These are phyloP conservation scores for Hormiphora californensis DNA, from an alignment of 37 sponge, comb jelly and placozoan genomes.

Conservation along the genomic window DNA sequence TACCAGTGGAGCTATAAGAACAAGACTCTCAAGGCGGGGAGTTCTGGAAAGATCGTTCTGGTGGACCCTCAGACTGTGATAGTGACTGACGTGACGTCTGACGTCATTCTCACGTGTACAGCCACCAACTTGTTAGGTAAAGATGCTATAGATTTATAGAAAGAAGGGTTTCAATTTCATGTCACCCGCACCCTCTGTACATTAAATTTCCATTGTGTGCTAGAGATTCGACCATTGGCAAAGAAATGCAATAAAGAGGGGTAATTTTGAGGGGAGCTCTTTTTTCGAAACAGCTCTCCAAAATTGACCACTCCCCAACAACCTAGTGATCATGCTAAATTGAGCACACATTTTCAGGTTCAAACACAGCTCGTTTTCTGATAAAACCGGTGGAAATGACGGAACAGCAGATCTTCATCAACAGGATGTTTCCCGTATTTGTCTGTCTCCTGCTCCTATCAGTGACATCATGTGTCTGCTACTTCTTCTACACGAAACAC, in stretches of 20 bases:
- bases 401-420: too few species aligned
- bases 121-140: constrained; percentile 9
- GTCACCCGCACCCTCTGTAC: not conserved
- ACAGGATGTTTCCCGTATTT: not conserved
- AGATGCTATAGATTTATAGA: not conserved
- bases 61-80: not conserved
- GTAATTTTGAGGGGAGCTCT: too few species aligned
- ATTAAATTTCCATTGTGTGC: too few species aligned
- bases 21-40: not conserved
- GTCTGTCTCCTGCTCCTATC: not conserved
- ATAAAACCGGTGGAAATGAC: constrained; percentile 8
- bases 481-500: constrained; percentile 38
- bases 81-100: constrained; percentile 12
- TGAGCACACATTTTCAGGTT: too few species aligned
- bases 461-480: not conserved
- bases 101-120: not conserved
- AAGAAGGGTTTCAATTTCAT: too few species aligned
- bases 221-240: too few species aligned
- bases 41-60: too few species aligned
- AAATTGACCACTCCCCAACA: too few species aligned
- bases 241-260: too few species aligned
- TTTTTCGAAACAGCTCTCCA: too few species aligned
- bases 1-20: not conserved
- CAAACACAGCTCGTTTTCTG: too few species aligned
- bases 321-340: too few species aligned